These are phyloP conservation scores for Cladopsammia gracilis DNA, from an alignment of 64 coral and sea anemone genomes.

Conservation along the genomic window DNA sequence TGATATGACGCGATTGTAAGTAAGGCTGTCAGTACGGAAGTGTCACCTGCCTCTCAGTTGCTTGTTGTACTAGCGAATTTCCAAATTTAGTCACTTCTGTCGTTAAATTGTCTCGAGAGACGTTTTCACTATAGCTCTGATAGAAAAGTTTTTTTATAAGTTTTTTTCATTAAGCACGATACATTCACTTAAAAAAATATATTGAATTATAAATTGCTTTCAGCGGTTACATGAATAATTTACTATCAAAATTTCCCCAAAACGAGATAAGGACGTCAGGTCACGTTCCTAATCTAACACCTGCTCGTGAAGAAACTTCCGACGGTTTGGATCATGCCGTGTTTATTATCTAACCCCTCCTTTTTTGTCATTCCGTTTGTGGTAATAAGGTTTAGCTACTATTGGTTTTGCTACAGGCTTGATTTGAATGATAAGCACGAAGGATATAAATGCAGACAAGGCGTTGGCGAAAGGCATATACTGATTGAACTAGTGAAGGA, in stretches of 20 bases:
- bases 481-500: not conserved
- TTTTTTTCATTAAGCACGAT: not conserved
- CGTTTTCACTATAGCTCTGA: not conserved
- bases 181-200: not conserved
- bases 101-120: not conserved
- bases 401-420: slow-evolving; percentile 13
- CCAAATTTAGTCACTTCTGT: not conserved
- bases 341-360: slow-evolving; percentile 12
- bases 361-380: not conserved
- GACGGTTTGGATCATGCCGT: slow-evolving; percentile 13
- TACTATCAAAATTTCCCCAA: not conserved
- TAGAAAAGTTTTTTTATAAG: not conserved
- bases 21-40: too few relatives aligned
- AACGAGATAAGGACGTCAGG: slow-evolving; percentile 9
- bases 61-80: not conserved
- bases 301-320: not conserved
- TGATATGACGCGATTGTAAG: too few relatives aligned
- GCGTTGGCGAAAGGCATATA: not conserved
- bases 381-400: not conserved
- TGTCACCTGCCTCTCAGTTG: too few relatives aligned
- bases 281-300: not conserved
- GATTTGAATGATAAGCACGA: slow-evolving; percentile 13
- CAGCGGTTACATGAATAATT: not conserved
- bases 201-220: too few relatives aligned
- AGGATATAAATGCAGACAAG: slow-evolving; percentile 7